A percentile compares a stretch with the other conserved stretches of the same genome.
These are phyloP conservation scores for Distichodus sexfasciatus DNA, from an alignment of 2,797 vertebrate genomes.

Conservation along the genomic window DNA sequence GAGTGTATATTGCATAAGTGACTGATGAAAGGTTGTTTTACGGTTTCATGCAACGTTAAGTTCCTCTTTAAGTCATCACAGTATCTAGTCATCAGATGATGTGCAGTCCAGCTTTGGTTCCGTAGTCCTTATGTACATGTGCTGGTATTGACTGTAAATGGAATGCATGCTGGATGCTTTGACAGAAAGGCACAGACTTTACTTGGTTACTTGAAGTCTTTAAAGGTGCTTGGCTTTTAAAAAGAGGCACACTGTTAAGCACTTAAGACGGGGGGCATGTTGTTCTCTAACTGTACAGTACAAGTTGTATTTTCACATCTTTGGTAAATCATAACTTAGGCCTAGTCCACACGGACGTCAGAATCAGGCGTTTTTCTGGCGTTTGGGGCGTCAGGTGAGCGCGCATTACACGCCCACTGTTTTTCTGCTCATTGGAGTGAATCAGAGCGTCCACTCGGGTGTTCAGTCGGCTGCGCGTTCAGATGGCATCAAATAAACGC, in stretches of 20 bases:
- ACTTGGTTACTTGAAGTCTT: not conserved
- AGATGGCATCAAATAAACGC: no score
- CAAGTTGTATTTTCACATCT: conserved; percentile 26
- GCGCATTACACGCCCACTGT: no score
- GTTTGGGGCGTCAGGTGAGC: no score
- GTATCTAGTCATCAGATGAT: conserved; percentile 1
- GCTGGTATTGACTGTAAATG: not conserved
- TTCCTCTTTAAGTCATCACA: not conserved
- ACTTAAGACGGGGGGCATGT: not conserved
- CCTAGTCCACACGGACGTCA: no score
- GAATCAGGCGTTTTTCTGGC: no score
- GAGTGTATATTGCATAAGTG: not conserved
- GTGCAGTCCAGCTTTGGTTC: conserved; percentile 8
- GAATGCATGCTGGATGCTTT: not conserved
- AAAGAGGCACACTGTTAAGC: not conserved
- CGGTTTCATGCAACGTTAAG: not conserved
- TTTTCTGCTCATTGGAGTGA: no score
- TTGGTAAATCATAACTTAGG: conserved; percentile 53
- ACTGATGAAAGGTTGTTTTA: not conserved
- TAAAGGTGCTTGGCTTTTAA: not conserved
- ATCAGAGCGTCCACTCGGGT: no score
- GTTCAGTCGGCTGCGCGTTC: no score
- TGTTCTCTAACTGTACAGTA: conserved; percentile 8
- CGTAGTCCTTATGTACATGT: conserved; percentile 5
- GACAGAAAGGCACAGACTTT: conserved; percentile 15